Percentiles rank a stretch among this genome's conserved stretches.
Conservation (phyloP, 2,797 vertebrate genomes). For the Limnodromus scolopaceus region DNA sequence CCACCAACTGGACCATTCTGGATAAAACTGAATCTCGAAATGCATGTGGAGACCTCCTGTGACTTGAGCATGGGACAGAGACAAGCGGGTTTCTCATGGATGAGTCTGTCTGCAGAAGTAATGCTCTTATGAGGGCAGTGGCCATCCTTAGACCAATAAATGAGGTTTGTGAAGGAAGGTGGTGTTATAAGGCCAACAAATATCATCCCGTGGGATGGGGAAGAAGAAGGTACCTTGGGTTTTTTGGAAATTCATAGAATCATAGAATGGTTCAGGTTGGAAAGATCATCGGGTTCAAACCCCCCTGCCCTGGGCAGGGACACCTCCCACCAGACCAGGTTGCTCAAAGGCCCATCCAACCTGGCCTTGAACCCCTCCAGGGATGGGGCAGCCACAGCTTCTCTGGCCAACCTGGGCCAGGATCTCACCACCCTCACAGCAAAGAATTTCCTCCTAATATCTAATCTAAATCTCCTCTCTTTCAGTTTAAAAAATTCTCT, state of each 20-base stretch:
- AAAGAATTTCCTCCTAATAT: too few relatives aligned
- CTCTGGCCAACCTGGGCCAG: too few relatives aligned
- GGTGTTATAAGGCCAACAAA: neutral
- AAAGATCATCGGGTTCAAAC: too few relatives aligned
- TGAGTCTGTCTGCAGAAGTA: neutral
- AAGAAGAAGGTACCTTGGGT: neutral
- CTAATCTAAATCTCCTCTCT: too few relatives aligned
- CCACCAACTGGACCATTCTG: neutral
- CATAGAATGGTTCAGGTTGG: too few relatives aligned
- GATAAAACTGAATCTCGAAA: neutral
- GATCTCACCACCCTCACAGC: too few relatives aligned
- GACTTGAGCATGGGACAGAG: neutral
- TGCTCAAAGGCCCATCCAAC: too few relatives aligned
- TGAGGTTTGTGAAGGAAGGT: neutral
- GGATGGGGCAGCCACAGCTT: too few relatives aligned
- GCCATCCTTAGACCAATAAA: neutral
- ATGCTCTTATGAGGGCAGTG: accelerated
- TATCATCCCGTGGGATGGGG: too few relatives aligned
- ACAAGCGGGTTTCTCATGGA: neutral
- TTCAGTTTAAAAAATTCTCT: neutral
- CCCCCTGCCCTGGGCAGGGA: too few relatives aligned
- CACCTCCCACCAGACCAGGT: too few relatives aligned
- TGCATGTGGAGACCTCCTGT: neutral
- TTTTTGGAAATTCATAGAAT: neutral
- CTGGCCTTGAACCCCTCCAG: too few relatives aligned